Base-by-base conservation (phyloP, 2,113 vertebrate genomes). In the Steatornis caripensis region DNA sequence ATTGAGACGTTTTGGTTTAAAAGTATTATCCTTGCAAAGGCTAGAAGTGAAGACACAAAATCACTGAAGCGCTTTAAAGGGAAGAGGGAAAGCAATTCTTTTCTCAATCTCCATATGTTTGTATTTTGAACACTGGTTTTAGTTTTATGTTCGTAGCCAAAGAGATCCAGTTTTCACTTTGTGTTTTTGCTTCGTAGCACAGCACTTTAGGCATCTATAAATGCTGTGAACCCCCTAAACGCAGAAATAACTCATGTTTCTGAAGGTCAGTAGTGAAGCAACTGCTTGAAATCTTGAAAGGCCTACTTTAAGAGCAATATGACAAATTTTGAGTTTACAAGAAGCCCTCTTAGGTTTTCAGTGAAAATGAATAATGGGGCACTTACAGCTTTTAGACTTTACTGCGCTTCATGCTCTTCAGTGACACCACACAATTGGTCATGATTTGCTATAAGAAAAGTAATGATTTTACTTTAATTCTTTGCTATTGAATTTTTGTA, bases 401-500 rank as follows among this genome's bases (percentile, higher is more conserved):
- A 79, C n/a, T 78, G 48, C 65, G 64, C 51, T 78, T 95, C n/a
- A 10, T 57, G 72, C 76, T 93, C 41, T 68, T 95, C 45, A 45
- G 69, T 96, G 92, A 78, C 83, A 95, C 68, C 23, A 71, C 15
- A 69, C 53, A 75, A 93, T 34, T 75, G 86, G 61, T 72, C 71
- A 18, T 89, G 80, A 96, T 96, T 93, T 96, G 65, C 72, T 80
- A 9, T 43, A 78, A 72, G 80, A 89, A 87, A 82, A 89, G 53
- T 82, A 94, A 90, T 27, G 86, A 93, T 86, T 97, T 93, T 90
- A 58, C 69, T 94, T 95, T 94, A 91, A 90, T 93, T 95, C 30
- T 75, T 90, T 84, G 37, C 68, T 81, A 57, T 90, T 78, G 83
- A 57, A 72, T 92, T 94, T 90, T 84, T 84, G 49, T 79, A 45